Conservation (phyloP, 2,797 vertebrate species). For the Enteromius radiatus region DNA sequence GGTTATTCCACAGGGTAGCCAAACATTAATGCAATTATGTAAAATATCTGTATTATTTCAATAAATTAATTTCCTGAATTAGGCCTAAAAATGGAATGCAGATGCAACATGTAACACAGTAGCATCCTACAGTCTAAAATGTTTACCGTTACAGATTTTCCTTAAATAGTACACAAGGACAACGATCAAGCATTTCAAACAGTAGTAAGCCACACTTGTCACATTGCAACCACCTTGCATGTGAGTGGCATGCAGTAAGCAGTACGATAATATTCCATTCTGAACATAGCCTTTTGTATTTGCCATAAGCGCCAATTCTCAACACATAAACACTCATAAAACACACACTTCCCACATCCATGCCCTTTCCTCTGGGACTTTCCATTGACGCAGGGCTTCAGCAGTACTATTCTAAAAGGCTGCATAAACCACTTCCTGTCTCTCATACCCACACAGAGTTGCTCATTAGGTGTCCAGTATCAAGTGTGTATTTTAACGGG, state of each 20-base stretch:
- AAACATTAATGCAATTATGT: background rate
- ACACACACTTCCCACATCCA: slow-evolving; percentile 36
- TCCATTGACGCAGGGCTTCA: slow-evolving; percentile 42
- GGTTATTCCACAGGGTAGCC: background rate
- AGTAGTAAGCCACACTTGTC: background rate
- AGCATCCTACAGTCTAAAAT: background rate
- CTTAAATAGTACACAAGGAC: background rate
- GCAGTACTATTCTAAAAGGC: slow-evolving; percentile 24
- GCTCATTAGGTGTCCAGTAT: slow-evolving; percentile 55
- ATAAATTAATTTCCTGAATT: background rate
- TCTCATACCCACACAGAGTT: slow-evolving; percentile 33
- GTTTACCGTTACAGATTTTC: background rate
- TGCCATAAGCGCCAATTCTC: slow-evolving; percentile 15
- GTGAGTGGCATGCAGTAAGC: no score
- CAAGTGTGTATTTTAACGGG: slow-evolving; percentile 63
- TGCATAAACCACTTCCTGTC: slow-evolving; percentile 43
- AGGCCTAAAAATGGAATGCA: background rate
- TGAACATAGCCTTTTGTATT: background rate
- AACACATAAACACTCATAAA: slow-evolving; percentile 39
- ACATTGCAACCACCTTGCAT: background rate
- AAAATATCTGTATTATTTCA: background rate
- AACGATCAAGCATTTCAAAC: background rate
- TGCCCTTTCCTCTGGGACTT: slow-evolving; percentile 21
- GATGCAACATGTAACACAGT: background rate
- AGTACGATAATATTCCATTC: background rate